Percentiles rank a stretch among this genome's conserved stretches.
phyloP scores from a whole-genome alignment of 1,140 invertebrate species.

The Pissodes strobi region DNA sequence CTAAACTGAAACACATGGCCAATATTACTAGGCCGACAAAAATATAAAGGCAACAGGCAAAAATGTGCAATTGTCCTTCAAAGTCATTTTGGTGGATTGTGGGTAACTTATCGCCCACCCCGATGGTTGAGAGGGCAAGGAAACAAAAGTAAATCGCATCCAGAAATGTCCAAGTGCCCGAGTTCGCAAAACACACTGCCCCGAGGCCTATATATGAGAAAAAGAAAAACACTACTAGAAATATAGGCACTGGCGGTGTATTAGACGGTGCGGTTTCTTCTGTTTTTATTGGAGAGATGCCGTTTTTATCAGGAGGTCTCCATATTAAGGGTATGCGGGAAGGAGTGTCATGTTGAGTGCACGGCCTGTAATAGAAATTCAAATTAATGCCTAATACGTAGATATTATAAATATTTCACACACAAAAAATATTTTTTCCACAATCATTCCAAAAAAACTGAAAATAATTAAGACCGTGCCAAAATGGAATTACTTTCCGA shows the following conservation, averaged over 20 bases:
- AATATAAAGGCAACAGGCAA: slow-evolving; percentile 84
- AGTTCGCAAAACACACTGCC: slow-evolving; percentile 71
- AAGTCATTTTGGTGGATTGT: slow-evolving; percentile 63
- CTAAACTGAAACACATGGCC: slow-evolving; percentile 90
- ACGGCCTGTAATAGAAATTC: slow-evolving; percentile 30
- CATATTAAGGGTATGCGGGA: slow-evolving; percentile 72
- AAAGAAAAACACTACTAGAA: slow-evolving; percentile 71
- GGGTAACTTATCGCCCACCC: slow-evolving; percentile 82
- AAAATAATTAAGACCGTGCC: too few species aligned
- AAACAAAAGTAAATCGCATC: slow-evolving; percentile 89
- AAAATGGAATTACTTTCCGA: too few species aligned
- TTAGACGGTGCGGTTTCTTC: slow-evolving; percentile 32
- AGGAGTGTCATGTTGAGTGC: slow-evolving; percentile 70
- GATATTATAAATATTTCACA: too few species aligned
- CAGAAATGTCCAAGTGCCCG: slow-evolving; percentile 78
- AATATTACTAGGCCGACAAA: slow-evolving; percentile 86
- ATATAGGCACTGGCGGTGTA: slow-evolving; percentile 69
- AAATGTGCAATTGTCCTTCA: slow-evolving; percentile 71
- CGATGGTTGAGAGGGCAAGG: slow-evolving; percentile 84
- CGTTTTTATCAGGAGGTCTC: slow-evolving; percentile 54
- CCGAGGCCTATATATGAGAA: slow-evolving; percentile 73
- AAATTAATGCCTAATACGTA: background rate
- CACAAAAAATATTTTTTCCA: too few species aligned
- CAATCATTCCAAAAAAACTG: too few species aligned
- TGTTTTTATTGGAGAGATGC: slow-evolving; percentile 45